phyloP scores from a whole-genome alignment of 2,113 vertebrate species.

The Anolis carolinensis region DNA sequence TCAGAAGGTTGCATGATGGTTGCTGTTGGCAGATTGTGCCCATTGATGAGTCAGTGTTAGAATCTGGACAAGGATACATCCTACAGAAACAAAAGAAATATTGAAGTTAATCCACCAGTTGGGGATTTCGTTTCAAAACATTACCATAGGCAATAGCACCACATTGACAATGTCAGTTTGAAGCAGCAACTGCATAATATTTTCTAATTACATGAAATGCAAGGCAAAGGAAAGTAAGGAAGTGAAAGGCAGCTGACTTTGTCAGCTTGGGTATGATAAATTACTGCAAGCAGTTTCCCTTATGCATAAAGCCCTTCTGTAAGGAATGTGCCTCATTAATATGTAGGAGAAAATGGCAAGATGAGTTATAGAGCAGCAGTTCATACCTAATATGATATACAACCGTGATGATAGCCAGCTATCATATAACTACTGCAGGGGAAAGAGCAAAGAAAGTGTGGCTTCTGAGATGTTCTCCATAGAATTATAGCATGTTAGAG shows the following conservation, averaged over 20 bases:
- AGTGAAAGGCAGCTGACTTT: slow-evolving; percentile 19
- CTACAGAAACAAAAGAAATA: neutral
- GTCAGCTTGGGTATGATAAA: slow-evolving; percentile 32
- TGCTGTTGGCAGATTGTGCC: neutral
- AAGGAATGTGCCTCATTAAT: slow-evolving; percentile 16
- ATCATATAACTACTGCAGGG: neutral
- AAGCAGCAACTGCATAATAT: neutral
- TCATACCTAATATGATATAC: neutral
- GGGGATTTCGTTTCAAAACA: neutral
- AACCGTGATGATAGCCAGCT: slow-evolving; percentile 3
- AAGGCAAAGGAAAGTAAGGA: slow-evolving; percentile 21
- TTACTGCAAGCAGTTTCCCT: neutral
- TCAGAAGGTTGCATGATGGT: neutral
- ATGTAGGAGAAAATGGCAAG: neutral
- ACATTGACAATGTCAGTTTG: neutral
- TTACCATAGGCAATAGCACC: neutral
- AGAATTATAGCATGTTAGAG: too few species aligned
- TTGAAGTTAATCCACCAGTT: neutral
- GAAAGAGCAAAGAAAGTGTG: neutral
- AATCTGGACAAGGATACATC: neutral
- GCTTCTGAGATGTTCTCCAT: neutral
- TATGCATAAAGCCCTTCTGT: slow-evolving; percentile 6
- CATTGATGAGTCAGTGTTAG: neutral
- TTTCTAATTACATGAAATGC: slow-evolving; percentile 19
- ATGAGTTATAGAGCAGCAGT: neutral